These are phyloP conservation scores for Pomatorhinus ruficollis DNA, from an alignment of 2,113 vertebrate species.

Conservation along the genomic window DNA sequence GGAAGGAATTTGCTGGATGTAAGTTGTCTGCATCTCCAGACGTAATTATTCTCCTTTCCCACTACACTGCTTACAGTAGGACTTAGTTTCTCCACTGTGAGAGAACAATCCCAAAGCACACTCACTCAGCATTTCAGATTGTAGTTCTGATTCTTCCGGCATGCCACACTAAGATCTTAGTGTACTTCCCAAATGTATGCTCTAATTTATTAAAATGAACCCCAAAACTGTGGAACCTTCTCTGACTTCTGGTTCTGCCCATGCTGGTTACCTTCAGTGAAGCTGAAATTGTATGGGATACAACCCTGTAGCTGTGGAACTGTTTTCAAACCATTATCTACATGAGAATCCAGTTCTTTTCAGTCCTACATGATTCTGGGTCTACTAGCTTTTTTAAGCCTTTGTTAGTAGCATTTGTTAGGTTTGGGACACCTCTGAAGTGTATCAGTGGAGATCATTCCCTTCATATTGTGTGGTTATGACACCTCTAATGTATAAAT, in stretches of 20 bases:
- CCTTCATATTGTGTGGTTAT: not conserved
- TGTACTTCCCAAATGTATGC: accelerated
- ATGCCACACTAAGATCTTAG: not conserved
- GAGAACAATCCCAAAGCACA: not conserved
- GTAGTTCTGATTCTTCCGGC: not conserved
- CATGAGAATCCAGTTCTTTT: not conserved
- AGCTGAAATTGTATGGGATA: not conserved
- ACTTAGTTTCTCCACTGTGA: not conserved
- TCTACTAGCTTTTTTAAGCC: not conserved
- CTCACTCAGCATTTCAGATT: not conserved
- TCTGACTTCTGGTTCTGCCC: not conserved
- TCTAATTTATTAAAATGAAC: not conserved
- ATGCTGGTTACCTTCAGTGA: not conserved
- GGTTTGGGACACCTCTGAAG: not conserved
- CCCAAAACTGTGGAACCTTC: not conserved
- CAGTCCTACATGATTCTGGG: not conserved
- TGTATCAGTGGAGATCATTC: not conserved
- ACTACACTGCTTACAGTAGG: not conserved
- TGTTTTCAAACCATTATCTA: not conserved
- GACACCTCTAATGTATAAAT: not conserved
- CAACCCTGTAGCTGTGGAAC: not conserved
- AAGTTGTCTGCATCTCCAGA: not conserved
- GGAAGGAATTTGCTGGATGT: not conserved
- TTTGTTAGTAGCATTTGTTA: not conserved
- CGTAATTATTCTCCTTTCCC: not conserved